These are phyloP conservation scores for Erebia palarica DNA, from an alignment of 2,888 invertebrate species.

Conservation along the genomic window DNA sequence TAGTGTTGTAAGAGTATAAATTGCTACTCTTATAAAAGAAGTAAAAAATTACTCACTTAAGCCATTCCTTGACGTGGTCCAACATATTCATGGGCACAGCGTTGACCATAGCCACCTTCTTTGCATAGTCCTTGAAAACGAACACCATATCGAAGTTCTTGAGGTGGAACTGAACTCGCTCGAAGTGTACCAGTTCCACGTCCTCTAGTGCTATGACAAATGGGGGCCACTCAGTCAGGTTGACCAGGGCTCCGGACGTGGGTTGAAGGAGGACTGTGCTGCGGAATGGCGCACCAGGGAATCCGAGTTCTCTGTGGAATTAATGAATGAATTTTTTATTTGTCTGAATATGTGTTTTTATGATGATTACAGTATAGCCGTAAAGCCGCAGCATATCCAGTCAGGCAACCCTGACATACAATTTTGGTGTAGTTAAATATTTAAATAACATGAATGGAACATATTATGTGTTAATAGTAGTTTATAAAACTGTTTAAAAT, in stretches of 20 bases:
- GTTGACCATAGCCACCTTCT: conserved; percentile 97
- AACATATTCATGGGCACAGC: conserved; percentile 99
- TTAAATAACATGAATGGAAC: not conserved
- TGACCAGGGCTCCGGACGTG: conserved; percentile 98
- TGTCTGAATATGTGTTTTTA: too few species aligned
- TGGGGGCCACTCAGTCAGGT: conserved; percentile 99
- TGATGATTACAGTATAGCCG: too few species aligned
- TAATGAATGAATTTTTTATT: too few species aligned
- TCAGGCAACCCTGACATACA: too few species aligned
- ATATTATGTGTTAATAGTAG: too few species aligned
- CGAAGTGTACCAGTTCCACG: conserved; percentile 98
- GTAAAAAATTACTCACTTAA: conserved; percentile 88
- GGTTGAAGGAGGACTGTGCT: conserved; percentile 98
- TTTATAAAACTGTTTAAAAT: too few species aligned
- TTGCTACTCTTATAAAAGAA: not conserved
- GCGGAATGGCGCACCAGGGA: conserved; percentile 98
- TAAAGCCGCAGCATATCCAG: too few species aligned
- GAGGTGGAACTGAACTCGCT: conserved; percentile 98
- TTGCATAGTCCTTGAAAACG: conserved; percentile 98
- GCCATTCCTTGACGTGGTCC: conserved; percentile 99
- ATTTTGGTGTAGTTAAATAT: too few species aligned
- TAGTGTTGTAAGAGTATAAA: too few species aligned
- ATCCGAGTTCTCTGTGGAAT: conserved; percentile 92
- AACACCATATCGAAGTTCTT: conserved; percentile 99
- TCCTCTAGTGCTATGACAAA: conserved; percentile 99